Percentiles rank a stretch among this genome's conserved stretches.
Conservation (phyloP, 2,113 vertebrate species). For the Brachypodius melanocephalos region DNA sequence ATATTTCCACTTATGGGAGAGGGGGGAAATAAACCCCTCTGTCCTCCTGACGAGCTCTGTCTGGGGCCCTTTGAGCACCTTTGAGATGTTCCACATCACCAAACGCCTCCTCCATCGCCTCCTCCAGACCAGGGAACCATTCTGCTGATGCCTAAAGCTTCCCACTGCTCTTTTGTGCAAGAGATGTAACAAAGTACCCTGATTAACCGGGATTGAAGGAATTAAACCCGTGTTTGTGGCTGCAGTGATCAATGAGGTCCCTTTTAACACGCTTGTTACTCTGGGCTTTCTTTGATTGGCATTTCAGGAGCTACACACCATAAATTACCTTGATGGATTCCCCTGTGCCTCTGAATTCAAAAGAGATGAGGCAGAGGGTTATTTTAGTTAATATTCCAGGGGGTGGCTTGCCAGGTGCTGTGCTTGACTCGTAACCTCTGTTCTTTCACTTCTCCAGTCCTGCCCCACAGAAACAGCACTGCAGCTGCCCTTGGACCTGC, state of each 20-base stretch:
- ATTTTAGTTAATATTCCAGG: constrained; percentile 40
- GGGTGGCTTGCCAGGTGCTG: not conserved
- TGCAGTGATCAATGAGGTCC: constrained; percentile 33
- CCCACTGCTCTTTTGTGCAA: not conserved
- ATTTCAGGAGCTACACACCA: constrained; percentile 21
- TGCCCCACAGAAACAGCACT: not conserved
- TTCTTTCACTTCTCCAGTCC: not conserved
- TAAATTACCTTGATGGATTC: constrained; percentile 55
- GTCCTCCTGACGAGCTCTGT: not conserved
- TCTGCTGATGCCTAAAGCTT: not conserved
- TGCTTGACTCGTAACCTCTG: not conserved
- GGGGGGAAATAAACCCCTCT: not conserved
- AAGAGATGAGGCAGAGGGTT: constrained; percentile 26
- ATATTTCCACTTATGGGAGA: not conserved
- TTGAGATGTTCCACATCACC: not conserved
- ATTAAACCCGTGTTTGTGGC: constrained; percentile 26
- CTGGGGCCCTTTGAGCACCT: not conserved
- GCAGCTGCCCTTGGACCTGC: not conserved
- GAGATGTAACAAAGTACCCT: not conserved
- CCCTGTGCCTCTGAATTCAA: constrained; percentile 38
- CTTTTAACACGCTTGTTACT: constrained; percentile 28
- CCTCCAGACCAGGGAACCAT: not conserved
- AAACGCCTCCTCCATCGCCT: not conserved
- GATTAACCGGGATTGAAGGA: constrained; percentile 38
- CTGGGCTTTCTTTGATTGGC: constrained; percentile 52